phyloP scores from a whole-genome alignment of 2,113 vertebrate genomes.

The Parus major region DNA sequence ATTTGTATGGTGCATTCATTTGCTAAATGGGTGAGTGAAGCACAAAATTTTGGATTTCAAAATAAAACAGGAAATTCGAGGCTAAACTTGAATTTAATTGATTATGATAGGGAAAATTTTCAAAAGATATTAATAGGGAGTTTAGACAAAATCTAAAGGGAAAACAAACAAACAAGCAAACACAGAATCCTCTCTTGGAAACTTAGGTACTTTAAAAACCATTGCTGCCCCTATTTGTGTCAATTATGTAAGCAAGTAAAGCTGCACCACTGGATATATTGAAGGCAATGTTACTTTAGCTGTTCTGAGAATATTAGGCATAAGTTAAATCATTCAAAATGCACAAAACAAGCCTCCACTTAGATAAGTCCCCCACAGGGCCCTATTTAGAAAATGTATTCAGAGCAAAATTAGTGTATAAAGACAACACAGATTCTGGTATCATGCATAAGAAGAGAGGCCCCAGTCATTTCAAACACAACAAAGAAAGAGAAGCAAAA shows the following conservation, averaged over 20 bases:
- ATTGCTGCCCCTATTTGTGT: neutral
- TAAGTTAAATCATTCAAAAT: neutral
- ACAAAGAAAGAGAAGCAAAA: neutral
- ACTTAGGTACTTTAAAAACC: neutral
- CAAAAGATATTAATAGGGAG: neutral
- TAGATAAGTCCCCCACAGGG: neutral
- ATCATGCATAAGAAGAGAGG: neutral
- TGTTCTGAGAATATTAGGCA: neutral
- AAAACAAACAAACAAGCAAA: neutral
- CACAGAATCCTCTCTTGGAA: neutral
- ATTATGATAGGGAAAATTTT: neutral
- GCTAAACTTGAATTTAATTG: neutral
- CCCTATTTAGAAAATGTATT: constrained; percentile 3
- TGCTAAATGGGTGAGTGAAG: neutral
- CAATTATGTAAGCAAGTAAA: neutral
- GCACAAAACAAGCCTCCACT: neutral
- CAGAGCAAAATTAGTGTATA: neutral
- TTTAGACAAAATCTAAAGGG: neutral
- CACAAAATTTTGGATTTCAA: neutral
- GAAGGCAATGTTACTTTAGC: neutral
- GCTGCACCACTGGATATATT: neutral
- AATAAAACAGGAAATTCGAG: neutral
- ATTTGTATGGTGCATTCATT: neutral
- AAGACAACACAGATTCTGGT: neutral
- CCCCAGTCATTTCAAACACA: neutral